A percentile compares a stretch with the other conserved stretches of the same genome.
Conservation (phyloP, 2,888 invertebrate species). For the Priocnemis perturbator region DNA sequence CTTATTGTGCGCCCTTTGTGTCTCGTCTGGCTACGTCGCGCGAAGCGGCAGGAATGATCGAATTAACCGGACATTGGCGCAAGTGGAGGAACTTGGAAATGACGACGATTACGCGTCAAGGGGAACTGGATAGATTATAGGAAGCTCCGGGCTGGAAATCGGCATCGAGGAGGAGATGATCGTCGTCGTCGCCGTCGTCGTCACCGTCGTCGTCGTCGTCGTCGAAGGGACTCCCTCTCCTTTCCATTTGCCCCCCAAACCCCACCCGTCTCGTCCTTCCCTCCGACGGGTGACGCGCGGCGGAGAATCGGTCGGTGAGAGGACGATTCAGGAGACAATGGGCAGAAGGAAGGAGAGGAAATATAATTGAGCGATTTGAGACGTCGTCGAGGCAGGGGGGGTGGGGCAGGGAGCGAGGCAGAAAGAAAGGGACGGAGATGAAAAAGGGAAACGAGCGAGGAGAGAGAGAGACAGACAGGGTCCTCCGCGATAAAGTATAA, state of each 20-base stretch:
- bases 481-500: slow-evolving; percentile 73
- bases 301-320: slow-evolving; percentile 48
- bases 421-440: slow-evolving; percentile 10
- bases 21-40: neutral
- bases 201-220: no score
- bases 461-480: slow-evolving; percentile 26
- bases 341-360: slow-evolving; percentile 56
- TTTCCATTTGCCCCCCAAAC: slow-evolving; percentile 1
- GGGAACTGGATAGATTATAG: slow-evolving; percentile 31
- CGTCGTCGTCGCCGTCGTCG: no score
- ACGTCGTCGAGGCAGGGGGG: slow-evolving; percentile 50
- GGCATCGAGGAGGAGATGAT: slow-evolving; percentile 50
- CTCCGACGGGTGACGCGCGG: slow-evolving; percentile 44
- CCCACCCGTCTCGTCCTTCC: slow-evolving; percentile 18
- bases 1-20: no score
- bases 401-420: slow-evolving; percentile 32
- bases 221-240: slow-evolving; percentile 44
- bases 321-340: slow-evolving; percentile 54
- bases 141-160: slow-evolving; percentile 39
- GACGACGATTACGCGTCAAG: slow-evolving; percentile 40
- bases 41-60: slow-evolving; percentile 55
- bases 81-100: slow-evolving; percentile 38
- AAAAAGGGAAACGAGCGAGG: slow-evolving; percentile 14
- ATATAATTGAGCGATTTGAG: slow-evolving; percentile 74
- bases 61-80: slow-evolving; percentile 62